Percentiles rank a stretch among this genome's conserved stretches.
Conservation (phyloP, 92 coral and sea anemone genomes). For the Anthopleura xanthogrammica region DNA sequence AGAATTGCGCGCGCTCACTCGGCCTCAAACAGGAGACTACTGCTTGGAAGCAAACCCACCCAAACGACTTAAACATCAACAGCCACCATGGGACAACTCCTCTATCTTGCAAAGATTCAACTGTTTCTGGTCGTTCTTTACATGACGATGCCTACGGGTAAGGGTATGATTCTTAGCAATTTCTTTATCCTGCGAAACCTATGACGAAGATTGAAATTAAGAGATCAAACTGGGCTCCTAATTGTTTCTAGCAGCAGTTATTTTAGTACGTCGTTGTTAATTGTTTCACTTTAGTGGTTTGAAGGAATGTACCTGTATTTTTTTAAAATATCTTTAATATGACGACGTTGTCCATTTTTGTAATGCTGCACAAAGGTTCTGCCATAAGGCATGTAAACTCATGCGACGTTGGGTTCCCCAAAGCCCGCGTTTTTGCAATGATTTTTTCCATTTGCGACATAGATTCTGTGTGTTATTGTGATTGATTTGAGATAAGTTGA, state of each 20-base stretch:
- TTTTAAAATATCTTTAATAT: too few relatives aligned
- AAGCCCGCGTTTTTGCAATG: too few relatives aligned
- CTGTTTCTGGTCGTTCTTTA: not conserved
- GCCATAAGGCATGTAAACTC: too few relatives aligned
- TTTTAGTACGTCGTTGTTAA: not conserved
- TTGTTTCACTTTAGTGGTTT: slow-evolving; percentile 16
- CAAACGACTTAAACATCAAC: not conserved
- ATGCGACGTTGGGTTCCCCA: too few relatives aligned
- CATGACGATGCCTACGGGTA: not conserved
- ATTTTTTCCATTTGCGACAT: not conserved
- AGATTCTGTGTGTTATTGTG: not conserved
- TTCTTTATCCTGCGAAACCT: too few relatives aligned
- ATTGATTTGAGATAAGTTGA: not conserved
- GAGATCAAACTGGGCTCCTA: too few relatives aligned
- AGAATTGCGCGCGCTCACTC: slow-evolving; percentile 14
- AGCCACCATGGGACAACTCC: not conserved
- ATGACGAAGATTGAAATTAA: too few relatives aligned
- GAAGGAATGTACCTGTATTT: not conserved
- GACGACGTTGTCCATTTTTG: too few relatives aligned
- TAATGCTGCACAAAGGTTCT: too few relatives aligned
- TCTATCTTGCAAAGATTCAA: not conserved
- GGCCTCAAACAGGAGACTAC: not conserved
- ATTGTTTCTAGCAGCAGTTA: not conserved
- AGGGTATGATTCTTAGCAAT: not conserved
- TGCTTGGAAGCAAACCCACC: too few relatives aligned